A percentile compares a stretch with the other conserved stretches of the same genome.
Evolutionary conservation across 2,797 vertebrate species (phyloP).

Genomic region (Galago senegalensis): DNA sequence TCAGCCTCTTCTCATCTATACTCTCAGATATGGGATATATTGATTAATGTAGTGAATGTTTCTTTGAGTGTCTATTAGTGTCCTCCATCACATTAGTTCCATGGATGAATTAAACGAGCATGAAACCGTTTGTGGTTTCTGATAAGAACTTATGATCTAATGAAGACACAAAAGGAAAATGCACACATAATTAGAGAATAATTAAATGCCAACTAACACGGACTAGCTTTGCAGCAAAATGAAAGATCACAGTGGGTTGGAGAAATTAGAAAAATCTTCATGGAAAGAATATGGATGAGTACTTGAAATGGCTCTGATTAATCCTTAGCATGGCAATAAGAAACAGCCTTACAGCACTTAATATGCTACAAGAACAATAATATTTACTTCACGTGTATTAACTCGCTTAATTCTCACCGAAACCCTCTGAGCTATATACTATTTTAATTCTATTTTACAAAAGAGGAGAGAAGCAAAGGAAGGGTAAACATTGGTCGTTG

Average conservation of each 20-base stretch:
- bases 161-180: background rate
- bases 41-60: background rate
- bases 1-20: background rate
- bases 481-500: background rate
- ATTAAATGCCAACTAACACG: background rate
- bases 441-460: background rate
- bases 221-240: background rate
- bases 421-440: background rate
- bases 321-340: background rate
- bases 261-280: background rate
- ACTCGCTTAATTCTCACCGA: slow-evolving; percentile 4
- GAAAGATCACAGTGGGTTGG: background rate
- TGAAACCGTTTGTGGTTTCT: background rate
- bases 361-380: background rate
- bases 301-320: background rate
- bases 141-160: background rate
- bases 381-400: background rate
- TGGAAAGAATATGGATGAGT: background rate
- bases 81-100: background rate
- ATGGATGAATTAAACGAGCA: background rate
- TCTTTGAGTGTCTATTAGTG: background rate
- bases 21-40: background rate
- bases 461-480: background rate
- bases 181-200: background rate
- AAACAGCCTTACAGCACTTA: background rate